These are phyloP conservation scores for Drosophila funebris DNA, from an alignment of 1,140 invertebrate species.

Conservation along the genomic window DNA sequence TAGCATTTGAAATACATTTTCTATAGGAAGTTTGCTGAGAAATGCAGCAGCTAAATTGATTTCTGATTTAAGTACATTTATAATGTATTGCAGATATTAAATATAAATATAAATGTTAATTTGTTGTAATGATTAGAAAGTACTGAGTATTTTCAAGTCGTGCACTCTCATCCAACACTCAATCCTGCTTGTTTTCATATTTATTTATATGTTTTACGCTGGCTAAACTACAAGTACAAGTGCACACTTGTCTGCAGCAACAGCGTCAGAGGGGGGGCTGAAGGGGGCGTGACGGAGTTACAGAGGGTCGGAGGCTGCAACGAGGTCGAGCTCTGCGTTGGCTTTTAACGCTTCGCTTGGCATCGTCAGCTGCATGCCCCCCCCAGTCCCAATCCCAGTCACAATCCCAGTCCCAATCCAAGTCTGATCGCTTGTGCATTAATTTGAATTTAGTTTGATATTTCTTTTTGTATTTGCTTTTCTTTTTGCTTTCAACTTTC, in stretches of 20 bases:
- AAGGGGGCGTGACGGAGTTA: neutral
- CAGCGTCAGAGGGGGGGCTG: neutral
- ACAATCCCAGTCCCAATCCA: neutral
- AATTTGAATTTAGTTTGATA: constrained; percentile 68
- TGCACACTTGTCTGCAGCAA: constrained; percentile 70
- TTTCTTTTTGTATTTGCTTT: constrained; percentile 28
- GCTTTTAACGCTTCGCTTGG: constrained; percentile 60
- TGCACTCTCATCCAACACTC: neutral
- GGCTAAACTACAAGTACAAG: constrained; percentile 73
- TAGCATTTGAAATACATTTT: neutral
- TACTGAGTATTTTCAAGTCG: neutral
- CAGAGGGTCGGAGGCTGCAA: neutral
- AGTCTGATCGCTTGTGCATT: constrained; percentile 58
- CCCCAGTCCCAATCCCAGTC: neutral
- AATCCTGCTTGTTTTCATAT: constrained; percentile 38
- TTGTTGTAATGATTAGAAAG: too few species aligned
- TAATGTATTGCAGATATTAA: too few species aligned
- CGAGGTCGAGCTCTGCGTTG: constrained; percentile 47
- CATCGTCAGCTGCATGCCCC: constrained; percentile 14
- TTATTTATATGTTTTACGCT: constrained; percentile 60
- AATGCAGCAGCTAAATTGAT: too few species aligned
- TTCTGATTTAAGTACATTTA: too few species aligned
- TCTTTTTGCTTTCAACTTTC: constrained; percentile 3
- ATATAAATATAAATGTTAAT: neutral
- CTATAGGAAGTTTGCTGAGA: neutral